Base-by-base conservation (phyloP, 2,113 vertebrate species). In the Lamprotornis superbus region DNA sequence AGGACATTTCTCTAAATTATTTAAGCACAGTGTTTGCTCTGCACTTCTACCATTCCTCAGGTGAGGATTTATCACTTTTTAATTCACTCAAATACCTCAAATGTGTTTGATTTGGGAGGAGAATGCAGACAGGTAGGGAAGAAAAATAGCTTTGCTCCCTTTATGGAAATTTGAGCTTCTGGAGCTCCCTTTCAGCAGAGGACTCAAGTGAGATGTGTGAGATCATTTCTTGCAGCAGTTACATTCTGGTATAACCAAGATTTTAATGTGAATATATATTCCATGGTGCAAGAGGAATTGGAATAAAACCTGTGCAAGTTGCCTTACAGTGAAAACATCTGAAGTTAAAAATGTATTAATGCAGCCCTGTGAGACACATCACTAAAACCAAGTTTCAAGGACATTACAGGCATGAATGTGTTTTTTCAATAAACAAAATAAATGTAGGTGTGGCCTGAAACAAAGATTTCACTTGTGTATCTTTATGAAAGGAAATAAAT, bases 41-140 rank as follows among this genome's bases (percentile, higher is more conserved):
- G 59, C 35, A 31, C 11, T 75, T 56, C 57, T 55, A 4, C 49
- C 23, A 20, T 76, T 82, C 37, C 87, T 87, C 88, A 84, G 70
- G 65, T 52, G 57, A 28, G 69, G 65, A 94, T 94, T 94, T 90
- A 94, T 85, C 77, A 42, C 61, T 68, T 80, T 85, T 93, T 91
- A 76, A 79, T 95, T 94, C 95, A 83, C 65, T 93, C 55, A 75
- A 53, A 81, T 63, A 65, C 28, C 64, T 78, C 21, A 61, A 70
- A 70, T 18, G 35, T 21, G 31, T 81, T 78, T 71, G 84, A 89
- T 87, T 65, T 40, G 84, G 90, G 69, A 91, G 87, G 74, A 70
- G 74, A 89, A 89, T 61, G 44, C 11, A 56, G 90, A 50, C 84
- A 93, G 55, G 27, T 18, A 60, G 40, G 67, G 24, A 90, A 87